Evolutionary conservation across 2,113 vertebrate species (phyloP), one percentile per base, ranked within the genome.

Genomic region (Cynocephalus volans): DNA sequence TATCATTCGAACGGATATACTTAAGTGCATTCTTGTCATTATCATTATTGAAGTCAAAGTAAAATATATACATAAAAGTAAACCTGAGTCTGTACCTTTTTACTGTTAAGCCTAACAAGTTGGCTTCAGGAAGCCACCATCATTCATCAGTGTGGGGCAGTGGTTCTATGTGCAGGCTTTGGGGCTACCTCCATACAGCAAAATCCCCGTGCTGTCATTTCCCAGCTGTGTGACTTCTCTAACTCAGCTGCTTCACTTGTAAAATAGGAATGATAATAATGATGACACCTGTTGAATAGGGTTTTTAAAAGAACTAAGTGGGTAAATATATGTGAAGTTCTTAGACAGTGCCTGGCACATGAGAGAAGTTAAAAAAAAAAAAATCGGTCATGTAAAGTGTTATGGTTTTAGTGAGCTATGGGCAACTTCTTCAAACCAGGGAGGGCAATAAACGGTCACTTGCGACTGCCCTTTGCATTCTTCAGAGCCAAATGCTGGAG

Each of bases 101-200:
- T 65, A 23, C 36, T 10, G 14, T 31, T 31, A 41, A 92, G 24
- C 31, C 31, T 72, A 86, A 8, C 21, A 70, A 26, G n/a, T 8
- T 67, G 41, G 45, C 45, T 75, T 33, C 50, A 92, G 15, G 52
- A 89, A 88, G 50, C 23, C 8, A 26, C 60, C 1, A 1, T 15
- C 28, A 2, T 12, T 48, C 52, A 1, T 6, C 23, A 48, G 5
- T 9, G 18, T 62, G 12, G n/a, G 56, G 3, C 41, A 1, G 8
- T 0, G 6, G 41, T 33, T n/a, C 73, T 26, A 1, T 0, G 2
- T 10, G 1, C 41, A 33, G 24, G n/a, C 54, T n/a, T 48, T 4
- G 3, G 82, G 60, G 12, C 14, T 23, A 28, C n/a, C 41, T 58
- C 10, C 36, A 6, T 8, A 1, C 4, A 28, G 18, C 19, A 9